Percentiles rank a stretch among this genome's conserved stretches.
phyloP scores from a whole-genome alignment of 2,113 vertebrate species.

The Lepus americanus region DNA sequence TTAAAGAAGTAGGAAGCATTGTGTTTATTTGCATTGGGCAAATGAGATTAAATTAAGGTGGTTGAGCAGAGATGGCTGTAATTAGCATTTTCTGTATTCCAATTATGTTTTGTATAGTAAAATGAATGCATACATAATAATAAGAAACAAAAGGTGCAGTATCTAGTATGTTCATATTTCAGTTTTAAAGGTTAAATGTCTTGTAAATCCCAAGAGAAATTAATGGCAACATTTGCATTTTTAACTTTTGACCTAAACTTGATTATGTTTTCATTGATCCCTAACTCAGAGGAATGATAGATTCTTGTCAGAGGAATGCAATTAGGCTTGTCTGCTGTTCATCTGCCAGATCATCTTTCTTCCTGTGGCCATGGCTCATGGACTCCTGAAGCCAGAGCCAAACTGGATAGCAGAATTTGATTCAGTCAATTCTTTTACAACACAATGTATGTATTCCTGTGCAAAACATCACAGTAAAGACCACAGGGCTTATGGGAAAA shows the following conservation, averaged over 20 bases:
- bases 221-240: slow-evolving; percentile 48
- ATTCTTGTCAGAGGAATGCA: background rate
- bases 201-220: slow-evolving; percentile 63
- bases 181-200: slow-evolving; percentile 58
- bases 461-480: background rate
- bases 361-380: background rate
- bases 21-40: slow-evolving; percentile 38
- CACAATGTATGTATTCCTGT: background rate
- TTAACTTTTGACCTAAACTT: slow-evolving; percentile 50
- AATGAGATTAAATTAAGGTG: slow-evolving; percentile 67
- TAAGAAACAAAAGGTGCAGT: slow-evolving; percentile 44
- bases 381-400: background rate
- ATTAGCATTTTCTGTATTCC: slow-evolving; percentile 67
- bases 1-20: slow-evolving; percentile 54
- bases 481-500: background rate
- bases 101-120: slow-evolving; percentile 61
- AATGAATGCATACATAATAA: slow-evolving; percentile 13
- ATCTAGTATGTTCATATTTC: slow-evolving; percentile 19
- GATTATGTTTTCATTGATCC: slow-evolving; percentile 43
- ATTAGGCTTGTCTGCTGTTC: background rate
- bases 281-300: background rate
- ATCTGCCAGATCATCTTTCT: background rate
- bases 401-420: background rate
- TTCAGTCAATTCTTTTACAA: background rate
- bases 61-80: slow-evolving; percentile 61